Conservation (phyloP, 1,140 invertebrate species). For the Ostrea denselamellosa region DNA sequence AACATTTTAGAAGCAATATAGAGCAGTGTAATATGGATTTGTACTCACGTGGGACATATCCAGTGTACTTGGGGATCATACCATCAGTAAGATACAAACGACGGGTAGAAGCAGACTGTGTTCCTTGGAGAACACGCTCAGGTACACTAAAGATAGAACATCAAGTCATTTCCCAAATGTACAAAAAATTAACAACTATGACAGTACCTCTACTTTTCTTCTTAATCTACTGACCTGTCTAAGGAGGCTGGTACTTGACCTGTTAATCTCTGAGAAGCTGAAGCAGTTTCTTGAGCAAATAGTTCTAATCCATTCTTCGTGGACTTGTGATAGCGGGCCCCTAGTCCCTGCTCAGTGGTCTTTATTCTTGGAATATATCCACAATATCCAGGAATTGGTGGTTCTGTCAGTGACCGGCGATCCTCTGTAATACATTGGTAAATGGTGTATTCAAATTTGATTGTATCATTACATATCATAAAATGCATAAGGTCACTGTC, state of each 20-base stretch:
- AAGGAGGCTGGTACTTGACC: slow-evolving; percentile 58
- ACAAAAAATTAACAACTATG: background rate
- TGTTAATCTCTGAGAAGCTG: slow-evolving; percentile 54
- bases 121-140: slow-evolving; percentile 34
- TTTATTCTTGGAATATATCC: slow-evolving; percentile 78
- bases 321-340: slow-evolving; percentile 74
- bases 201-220: too few species aligned
- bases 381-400: slow-evolving; percentile 78
- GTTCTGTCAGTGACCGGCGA: slow-evolving; percentile 69
- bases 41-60: slow-evolving; percentile 77
- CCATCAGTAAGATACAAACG: slow-evolving; percentile 73
- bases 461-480: too few species aligned
- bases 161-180: background rate
- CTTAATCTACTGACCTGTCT: slow-evolving; percentile 48
- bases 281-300: slow-evolving; percentile 71
- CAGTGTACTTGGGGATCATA: slow-evolving; percentile 79
- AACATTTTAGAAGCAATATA: too few species aligned
- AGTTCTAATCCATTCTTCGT: slow-evolving; percentile 73
- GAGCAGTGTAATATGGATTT: background rate
- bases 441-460: background rate
- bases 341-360: slow-evolving; percentile 76
- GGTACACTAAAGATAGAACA: slow-evolving; percentile 41
- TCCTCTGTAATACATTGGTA: slow-evolving; percentile 60
- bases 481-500: too few species aligned
- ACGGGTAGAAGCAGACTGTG: slow-evolving; percentile 43